Evolutionary conservation across 2,888 invertebrate genomes (phyloP).

Genomic region (Ametastegia equiseti): DNA sequence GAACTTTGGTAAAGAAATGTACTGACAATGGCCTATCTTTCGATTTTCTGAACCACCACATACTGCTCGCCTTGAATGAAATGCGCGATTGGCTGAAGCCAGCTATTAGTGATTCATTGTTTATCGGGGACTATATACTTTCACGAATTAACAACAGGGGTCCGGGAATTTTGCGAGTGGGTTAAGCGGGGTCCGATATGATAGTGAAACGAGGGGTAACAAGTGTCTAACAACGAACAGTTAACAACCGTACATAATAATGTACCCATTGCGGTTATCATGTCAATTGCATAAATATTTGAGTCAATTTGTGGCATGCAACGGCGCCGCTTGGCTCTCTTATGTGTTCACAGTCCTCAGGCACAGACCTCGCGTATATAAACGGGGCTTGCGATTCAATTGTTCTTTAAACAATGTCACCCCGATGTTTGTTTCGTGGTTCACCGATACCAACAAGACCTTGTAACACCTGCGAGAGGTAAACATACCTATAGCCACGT

Average conservation of each 20-base stretch:
- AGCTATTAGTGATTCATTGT: not conserved
- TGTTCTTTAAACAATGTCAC: constrained; percentile 36
- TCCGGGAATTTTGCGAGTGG: not conserved
- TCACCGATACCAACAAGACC: not conserved
- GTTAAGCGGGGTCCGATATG: not conserved
- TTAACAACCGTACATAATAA: constrained; percentile 73
- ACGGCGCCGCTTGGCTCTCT: constrained; percentile 52
- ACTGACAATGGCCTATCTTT: too few relatives aligned
- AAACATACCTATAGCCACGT: not conserved
- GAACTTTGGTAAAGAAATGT: too few relatives aligned
- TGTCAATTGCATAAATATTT: constrained; percentile 75
- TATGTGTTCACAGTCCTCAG: constrained; percentile 32
- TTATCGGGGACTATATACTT: not conserved
- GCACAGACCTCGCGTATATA: constrained; percentile 14
- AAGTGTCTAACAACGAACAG: constrained; percentile 29
- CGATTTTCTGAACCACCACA: too few relatives aligned
- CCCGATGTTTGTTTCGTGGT: constrained; percentile 24
- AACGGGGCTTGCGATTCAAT: constrained; percentile 32
- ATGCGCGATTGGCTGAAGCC: not conserved
- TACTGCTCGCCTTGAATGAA: too few relatives aligned
- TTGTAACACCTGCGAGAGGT: not conserved
- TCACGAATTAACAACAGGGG: not conserved
- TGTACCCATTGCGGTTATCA: constrained; percentile 71
- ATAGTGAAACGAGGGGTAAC: constrained; percentile 21
- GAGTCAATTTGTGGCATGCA: constrained; percentile 73